Percentiles rank a stretch among this genome's conserved stretches.
Conservation (phyloP, 2,113 vertebrate species). For the Semnornis frantzii region DNA sequence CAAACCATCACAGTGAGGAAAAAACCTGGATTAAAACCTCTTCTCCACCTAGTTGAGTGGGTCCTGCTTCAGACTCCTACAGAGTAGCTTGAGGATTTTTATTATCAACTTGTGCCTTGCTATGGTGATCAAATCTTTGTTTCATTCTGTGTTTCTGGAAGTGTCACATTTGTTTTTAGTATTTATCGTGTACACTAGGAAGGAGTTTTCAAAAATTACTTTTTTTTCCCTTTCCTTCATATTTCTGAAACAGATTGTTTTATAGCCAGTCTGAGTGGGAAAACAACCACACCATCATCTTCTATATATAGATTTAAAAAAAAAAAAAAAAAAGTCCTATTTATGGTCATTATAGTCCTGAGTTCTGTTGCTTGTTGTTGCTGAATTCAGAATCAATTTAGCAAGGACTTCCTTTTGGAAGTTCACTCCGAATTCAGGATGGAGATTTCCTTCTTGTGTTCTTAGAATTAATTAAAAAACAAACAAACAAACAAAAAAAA, state of each 20-base stretch:
- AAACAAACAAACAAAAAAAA: too few relatives aligned
- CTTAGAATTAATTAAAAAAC: neutral
- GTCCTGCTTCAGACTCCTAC: neutral
- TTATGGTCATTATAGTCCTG: neutral
- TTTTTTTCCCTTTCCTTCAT: neutral
- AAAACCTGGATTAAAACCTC: neutral
- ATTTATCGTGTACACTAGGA: neutral
- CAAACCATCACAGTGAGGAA: too few relatives aligned
- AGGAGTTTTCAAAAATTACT: neutral
- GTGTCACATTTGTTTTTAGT: neutral
- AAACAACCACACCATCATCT: neutral
- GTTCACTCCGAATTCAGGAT: neutral
- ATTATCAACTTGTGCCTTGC: neutral
- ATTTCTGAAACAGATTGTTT: neutral
- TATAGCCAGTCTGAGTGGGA: neutral
- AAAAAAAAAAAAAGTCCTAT: neutral
- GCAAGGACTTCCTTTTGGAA: neutral
- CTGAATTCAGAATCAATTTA: neutral
- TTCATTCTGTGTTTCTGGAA: neutral
- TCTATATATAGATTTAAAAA: neutral
- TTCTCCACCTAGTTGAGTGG: neutral
- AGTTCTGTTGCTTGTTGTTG: neutral
- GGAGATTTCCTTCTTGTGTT: neutral
- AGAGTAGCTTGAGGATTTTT: neutral
- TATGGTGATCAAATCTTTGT: neutral